Evolutionary conservation across 2,888 invertebrate species (phyloP), one percentile per base, ranked within the genome.

Genomic region (Caenorhabditis panamensis): DNA sequence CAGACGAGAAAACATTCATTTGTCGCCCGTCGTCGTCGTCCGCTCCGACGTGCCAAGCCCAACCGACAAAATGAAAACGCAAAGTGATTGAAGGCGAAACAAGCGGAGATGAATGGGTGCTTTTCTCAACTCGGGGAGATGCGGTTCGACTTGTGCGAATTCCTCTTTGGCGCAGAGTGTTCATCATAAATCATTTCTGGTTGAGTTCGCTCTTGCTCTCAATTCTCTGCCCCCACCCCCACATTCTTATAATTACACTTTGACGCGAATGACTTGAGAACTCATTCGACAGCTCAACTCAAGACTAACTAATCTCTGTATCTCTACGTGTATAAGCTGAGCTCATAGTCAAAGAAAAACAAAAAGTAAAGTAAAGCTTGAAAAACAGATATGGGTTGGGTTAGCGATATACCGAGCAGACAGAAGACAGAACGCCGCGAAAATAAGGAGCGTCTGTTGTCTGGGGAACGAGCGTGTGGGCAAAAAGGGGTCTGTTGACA

Each of bases 221-320:
- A 36, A 49, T 24, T 47, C 61, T 28, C 62, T 1, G 13, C n/a
- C 56, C 31, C 31, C 72, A 58, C 71, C 54, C 62, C 56, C 71
- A 54, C 69, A 62, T 61, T 71, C 69, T 61, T 31, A 72, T 72
- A 63, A 72, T 72, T 72, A 72, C 71, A 72, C 71, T 72, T n/a
- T 24, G 24, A 24, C 26, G 28, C 31, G n/a, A n/a, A n/a, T 31
- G 31, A 6, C 31, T 16, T 56, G 31, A 44, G 56, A 58, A 54
- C 56, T 56, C 31, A 31, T 44, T 5, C 41, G 24, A 28, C 53
- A 41, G 36, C 41, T 59, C 58, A 49, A 44, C 68, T 68, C 49
- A 0, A 47, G 16, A 44, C 47, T 31, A 31, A 31, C 5, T 1
- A 51, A 51, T 18, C 11, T 51, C 31, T 20, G 49, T 26, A 36